phyloP scores from a whole-genome alignment of 2,113 vertebrate genomes.

The Podilymbus podiceps region DNA sequence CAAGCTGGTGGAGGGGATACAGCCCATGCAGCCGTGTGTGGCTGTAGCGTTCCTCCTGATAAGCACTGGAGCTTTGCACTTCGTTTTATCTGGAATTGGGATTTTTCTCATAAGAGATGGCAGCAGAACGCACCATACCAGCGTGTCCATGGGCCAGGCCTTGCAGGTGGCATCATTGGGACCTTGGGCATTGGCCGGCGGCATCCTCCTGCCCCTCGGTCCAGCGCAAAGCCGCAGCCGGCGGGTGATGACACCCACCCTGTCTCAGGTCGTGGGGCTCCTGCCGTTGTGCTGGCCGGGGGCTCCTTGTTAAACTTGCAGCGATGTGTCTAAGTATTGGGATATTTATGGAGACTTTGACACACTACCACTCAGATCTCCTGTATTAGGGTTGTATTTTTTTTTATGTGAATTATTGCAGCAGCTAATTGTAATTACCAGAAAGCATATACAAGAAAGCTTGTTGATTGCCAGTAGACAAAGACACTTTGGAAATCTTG shows the following conservation, averaged over 20 bases:
- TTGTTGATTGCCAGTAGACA: constrained; percentile 36
- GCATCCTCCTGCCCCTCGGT: background rate
- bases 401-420: constrained; percentile 22
- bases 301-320: background rate
- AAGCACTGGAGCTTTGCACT: too few species aligned
- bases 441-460: constrained; percentile 34
- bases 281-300: background rate
- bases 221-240: rapidly evolving
- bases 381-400: background rate
- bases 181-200: rapidly evolving
- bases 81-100: background rate
- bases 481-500: constrained; percentile 32
- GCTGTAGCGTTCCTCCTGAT: too few species aligned
- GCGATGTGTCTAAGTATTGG: background rate
- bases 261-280: rapidly evolving
- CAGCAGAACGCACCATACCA: background rate
- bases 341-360: background rate
- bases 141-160: background rate
- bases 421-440: constrained; percentile 44
- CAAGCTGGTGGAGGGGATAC: background rate
- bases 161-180: background rate
- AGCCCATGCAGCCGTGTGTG: background rate
- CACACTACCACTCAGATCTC: constrained; percentile 1
- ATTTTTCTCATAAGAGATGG: background rate
- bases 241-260: rapidly evolving